Evolutionary conservation across 2,113 vertebrate species (phyloP).

Genomic region (Eublepharis macularius): DNA sequence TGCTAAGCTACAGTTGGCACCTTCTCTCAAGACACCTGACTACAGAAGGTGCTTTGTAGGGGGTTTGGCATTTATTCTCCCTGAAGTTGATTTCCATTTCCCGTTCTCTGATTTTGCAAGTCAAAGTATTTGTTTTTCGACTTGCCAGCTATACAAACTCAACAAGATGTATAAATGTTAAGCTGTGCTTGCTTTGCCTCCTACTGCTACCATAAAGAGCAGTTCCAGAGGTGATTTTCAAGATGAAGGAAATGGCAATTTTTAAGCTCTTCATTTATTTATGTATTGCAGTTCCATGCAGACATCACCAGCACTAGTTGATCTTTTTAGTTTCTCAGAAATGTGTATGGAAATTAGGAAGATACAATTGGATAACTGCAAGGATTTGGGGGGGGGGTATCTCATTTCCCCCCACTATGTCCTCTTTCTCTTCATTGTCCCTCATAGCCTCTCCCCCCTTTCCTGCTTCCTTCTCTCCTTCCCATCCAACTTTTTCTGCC

Average conservation of each 20-base stretch:
- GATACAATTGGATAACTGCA: no score
- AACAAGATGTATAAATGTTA: not conserved
- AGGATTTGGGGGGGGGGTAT: no score
- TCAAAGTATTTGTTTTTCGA: slow-evolving; percentile 18
- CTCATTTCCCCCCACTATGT: no score
- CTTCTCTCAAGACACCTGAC: not conserved
- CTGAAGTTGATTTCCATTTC: not conserved
- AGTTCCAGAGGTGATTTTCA: not conserved
- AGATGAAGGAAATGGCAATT: not conserved
- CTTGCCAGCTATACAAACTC: not conserved
- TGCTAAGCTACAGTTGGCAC: not conserved
- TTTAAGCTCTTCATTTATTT: not conserved
- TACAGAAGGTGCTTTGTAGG: not conserved
- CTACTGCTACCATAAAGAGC: not conserved
- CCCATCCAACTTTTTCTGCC: no score
- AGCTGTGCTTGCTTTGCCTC: not conserved
- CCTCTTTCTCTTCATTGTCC: no score
- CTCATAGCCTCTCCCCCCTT: no score
- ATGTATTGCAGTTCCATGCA: not conserved
- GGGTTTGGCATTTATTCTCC: slow-evolving; percentile 20
- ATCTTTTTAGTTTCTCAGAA: not conserved
- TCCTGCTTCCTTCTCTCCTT: no score
- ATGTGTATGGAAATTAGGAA: not conserved
- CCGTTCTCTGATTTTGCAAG: slow-evolving; percentile 25
- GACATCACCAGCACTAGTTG: not conserved